These are phyloP conservation scores for Hypselothyrea guttata DNA, from an alignment of 2,888 invertebrate genomes.

Conservation along the genomic window DNA sequence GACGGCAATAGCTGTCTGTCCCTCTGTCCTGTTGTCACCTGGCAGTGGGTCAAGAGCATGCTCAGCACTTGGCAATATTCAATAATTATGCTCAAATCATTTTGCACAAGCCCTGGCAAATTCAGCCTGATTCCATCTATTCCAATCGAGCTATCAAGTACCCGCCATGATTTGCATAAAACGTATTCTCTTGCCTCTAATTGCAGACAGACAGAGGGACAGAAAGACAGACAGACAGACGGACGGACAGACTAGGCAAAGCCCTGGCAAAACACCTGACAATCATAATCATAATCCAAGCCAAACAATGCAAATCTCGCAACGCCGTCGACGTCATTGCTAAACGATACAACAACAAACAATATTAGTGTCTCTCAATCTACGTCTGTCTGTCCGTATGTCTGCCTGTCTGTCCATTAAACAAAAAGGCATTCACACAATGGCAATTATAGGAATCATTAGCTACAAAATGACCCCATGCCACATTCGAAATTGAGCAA, in stretches of 20 bases:
- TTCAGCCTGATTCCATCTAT: conserved; percentile 20
- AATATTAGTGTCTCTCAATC: conserved; percentile 16
- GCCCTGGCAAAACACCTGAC: conserved; percentile 44
- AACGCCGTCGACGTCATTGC: conserved; percentile 18
- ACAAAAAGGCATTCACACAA: conserved; percentile 63
- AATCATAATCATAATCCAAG: conserved; percentile 52
- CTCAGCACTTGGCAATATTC: conserved; percentile 36
- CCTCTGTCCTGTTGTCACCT: conserved; percentile 50
- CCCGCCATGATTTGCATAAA: conserved; percentile 70
- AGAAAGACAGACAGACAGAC: background rate
- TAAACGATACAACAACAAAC: conserved; percentile 31
- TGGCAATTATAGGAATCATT: conserved; percentile 73
- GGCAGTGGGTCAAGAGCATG: conserved; percentile 72
- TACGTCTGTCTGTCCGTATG: background rate
- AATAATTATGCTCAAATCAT: conserved; percentile 43
- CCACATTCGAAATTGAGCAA: conserved; percentile 51
- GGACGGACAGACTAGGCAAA: background rate
- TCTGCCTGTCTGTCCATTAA: conserved; percentile 31
- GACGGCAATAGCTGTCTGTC: background rate
- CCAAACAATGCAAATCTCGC: conserved; percentile 36
- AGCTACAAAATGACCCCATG: conserved; percentile 51
- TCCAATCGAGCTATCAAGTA: conserved; percentile 19
- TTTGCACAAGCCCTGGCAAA: conserved; percentile 28
- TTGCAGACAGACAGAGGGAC: conserved; percentile 47
- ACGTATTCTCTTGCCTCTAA: conserved; percentile 64